phyloP scores from a whole-genome alignment of 2,113 vertebrate genomes.

The Pandion haliaetus region DNA sequence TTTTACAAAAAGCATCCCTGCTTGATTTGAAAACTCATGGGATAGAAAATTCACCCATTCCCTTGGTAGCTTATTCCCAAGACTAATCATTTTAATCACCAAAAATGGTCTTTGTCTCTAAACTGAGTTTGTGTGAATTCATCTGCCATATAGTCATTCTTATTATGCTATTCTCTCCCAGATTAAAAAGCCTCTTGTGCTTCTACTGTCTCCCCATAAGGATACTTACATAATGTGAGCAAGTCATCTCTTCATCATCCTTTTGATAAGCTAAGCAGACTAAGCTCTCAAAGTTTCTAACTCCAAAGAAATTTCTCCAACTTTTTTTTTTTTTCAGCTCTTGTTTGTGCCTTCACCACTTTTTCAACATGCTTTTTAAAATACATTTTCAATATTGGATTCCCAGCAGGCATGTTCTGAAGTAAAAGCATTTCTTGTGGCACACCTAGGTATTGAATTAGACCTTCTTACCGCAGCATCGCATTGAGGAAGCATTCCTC shows the following conservation, averaged over 20 bases:
- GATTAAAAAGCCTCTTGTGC: conserved; percentile 3
- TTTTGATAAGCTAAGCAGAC: not conserved
- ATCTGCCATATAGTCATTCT: not conserved
- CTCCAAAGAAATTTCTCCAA: not conserved
- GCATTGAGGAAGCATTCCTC: not conserved
- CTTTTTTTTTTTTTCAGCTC: not conserved
- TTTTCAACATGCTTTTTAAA: not conserved
- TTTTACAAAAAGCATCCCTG: not conserved
- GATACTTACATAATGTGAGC: not conserved
- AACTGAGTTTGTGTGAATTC: not conserved
- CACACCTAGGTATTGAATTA: not conserved
- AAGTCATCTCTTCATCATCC: not conserved
- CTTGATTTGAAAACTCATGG: not conserved
- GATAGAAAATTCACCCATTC: not conserved
- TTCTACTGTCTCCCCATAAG: not conserved
- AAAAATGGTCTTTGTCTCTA: not conserved
- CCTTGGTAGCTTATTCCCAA: not conserved
- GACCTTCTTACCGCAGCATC: not conserved
- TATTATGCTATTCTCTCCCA: not conserved
- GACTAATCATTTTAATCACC: not conserved
- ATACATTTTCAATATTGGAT: not conserved
- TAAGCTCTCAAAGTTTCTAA: not conserved
- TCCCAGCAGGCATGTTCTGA: not conserved
- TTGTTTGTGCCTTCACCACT: not conserved
- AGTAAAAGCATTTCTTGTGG: not conserved